Percentiles rank a stretch among this genome's conserved stretches.
Evolutionary conservation across 2,113 vertebrate genomes (phyloP).

Genomic region (Antechinus stuartii): DNA sequence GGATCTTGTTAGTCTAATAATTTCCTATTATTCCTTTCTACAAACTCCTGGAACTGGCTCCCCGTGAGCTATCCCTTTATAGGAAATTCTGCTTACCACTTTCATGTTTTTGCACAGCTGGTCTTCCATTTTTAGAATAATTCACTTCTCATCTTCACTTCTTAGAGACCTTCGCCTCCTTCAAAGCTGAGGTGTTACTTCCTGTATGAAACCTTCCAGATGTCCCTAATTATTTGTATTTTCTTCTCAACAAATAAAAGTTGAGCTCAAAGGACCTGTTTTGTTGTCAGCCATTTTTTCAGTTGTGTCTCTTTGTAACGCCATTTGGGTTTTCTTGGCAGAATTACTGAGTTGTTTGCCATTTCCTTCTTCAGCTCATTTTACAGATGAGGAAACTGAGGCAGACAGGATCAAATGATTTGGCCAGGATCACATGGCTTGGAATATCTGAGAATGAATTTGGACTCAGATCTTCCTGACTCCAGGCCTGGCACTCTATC

Average conservation of each 20-base stretch:
- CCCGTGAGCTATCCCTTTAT: neutral
- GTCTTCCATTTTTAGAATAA: neutral
- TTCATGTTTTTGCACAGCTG: neutral
- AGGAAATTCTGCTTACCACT: neutral
- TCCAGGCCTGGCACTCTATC: neutral
- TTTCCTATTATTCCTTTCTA: neutral
- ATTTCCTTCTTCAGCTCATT: neutral
- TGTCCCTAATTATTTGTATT: neutral
- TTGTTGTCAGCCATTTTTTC: neutral
- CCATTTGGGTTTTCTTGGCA: neutral
- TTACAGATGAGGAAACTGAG: neutral
- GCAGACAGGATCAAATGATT: neutral
- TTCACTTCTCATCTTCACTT: neutral
- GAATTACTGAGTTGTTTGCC: neutral
- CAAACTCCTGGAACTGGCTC: neutral
- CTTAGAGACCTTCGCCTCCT: no score
- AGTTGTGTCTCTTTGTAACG: neutral
- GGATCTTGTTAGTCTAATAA: neutral
- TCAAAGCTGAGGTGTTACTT: neutral
- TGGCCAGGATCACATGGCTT: neutral
- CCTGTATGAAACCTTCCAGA: neutral
- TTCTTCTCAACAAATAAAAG: neutral
- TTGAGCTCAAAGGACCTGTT: neutral
- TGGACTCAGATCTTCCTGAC: neutral
- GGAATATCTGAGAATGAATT: neutral